Evolutionary conservation across 1,140 invertebrate species (phyloP), one percentile per base, ranked within the genome.

Genomic region (Eumeta japonica): DNA sequence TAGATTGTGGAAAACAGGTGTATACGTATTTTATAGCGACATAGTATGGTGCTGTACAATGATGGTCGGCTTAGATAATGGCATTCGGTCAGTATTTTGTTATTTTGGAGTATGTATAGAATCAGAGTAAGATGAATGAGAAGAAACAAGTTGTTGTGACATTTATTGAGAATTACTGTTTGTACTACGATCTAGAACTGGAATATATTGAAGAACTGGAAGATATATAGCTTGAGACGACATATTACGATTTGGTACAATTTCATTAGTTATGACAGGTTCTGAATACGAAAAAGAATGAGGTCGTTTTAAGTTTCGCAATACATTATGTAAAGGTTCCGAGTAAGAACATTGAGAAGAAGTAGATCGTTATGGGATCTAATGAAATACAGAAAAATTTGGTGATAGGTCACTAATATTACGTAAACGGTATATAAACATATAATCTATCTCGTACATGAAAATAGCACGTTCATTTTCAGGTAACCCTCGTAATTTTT

Each of bases 401-500:
- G 28, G 28, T 29, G 28, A 29, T 11, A 13, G 28, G 28, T 10
- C 13, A 24, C 20, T 29, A 11, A 4, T 33, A 33, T 16, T 33
- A 11, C 4, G 14, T 3, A 33, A 14, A 16, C 10, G 31, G 7
- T 7, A 15, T 16, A 33, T 33, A 17, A 14, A 33, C 16, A 33
- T 33, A 16, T 16, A 12, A 33, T 33, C 31, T 33, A 33, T 33
- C 5, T 33, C 31, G 5, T 9, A 9, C 31, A 33, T 33, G 3
- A 33, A 5, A 33, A 7, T 7, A 29, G 28, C 13, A 29, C 44
- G 39, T 45, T 56, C 41, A 1, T 43, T 19, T 49, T 54, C 53
- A 9, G 48, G 35, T 13, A 56, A 20, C 43, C 49, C 44, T 48
- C 41, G 38, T 34, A 54, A 39, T 35, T 52, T 54, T 31, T 41